Base-by-base conservation (phyloP, 2,888 invertebrate species). In the Leptothorax acervorum region DNA sequence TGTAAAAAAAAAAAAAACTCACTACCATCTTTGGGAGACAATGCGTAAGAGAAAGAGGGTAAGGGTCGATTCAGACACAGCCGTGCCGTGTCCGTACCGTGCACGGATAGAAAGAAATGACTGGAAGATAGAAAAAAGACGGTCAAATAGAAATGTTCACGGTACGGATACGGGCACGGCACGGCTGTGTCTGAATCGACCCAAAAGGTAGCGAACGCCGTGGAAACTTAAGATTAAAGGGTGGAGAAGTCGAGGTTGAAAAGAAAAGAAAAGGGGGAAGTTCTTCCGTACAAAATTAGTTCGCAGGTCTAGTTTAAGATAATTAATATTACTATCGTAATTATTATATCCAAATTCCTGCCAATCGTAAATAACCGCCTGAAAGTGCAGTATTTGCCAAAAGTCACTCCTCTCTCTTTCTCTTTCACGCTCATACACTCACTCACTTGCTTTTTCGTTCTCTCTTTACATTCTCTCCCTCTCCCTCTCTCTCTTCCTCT, bases 11-110 rank as follows among this genome's bases (percentile, higher is more conserved):
- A 86, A 68, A 82, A 65, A 87, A 89, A 90, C 92, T 92, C 90
- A 93, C 92, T 92, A 92, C 91, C 92, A 92, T 93, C 93, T 93
- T 93, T 93, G 93, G 93, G 91, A 93, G 92, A 92, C 90, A 91
- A 91, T 90, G 87, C 90, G 88, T 89, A 88, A 76, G 89, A 86
- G 85, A 73, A 87, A 86, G 60, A 76, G 78, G 86, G 39, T 53
- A 87, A 79, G 23, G 23, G 23, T 23, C 23, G 23, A 23, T 23
- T 23, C 23, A 23, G 23, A 23, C 23, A 23, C 23, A 23, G 23
- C 23, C 0, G 23, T 23, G 23, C 23, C 23, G 23, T 23, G 23
- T 23, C 23, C 23, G 23, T 23, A 23, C 23, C 23, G 23, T 23
- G 23, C 23, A 23, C 23, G 23, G 23, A 23, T 23, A 23, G 23